Evolutionary conservation across 2,888 invertebrate species (phyloP), one percentile per base, ranked within the genome.

Genomic region (Tolmerus cingulatus): DNA sequence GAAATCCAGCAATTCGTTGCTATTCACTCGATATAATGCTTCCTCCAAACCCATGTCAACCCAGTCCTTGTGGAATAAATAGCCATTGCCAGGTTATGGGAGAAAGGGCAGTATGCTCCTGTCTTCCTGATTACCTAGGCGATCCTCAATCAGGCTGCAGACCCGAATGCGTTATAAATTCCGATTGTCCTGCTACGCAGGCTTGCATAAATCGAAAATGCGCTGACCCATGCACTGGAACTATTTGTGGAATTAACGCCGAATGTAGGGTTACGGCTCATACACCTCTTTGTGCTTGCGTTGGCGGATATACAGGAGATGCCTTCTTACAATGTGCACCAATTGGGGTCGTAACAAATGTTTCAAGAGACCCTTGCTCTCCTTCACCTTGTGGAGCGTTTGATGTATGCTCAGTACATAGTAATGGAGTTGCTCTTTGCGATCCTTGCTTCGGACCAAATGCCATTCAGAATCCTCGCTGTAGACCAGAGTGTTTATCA

Each of bases 91-190:
- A 95, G 91, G 94, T 96, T 88, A 92, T 95, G 82, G 94, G 94
- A 78, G 94, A 95, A 87, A 93, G 95, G 89, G 96, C 97, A 19
- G 94, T 96, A 34, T 97, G 97, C 91, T 95, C 95, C 0, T 97
- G 97, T 90, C 93, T 96, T 77, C 94, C 95, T 9, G 95, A 96
- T 88, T 97, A 96, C 91, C 92, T 95, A 87, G 97, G 97, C 12
- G 96, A 97, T 93, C 97, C 97, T 3, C 95, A 95, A 89, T 93
- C 94, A 85, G 96, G 96, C 89, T 97, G 95, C 91, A 94, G 94
- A 90, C 96, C 96, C 34, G 97, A 97, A 93, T 97, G 97, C 92
- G 94, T 95, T n/a, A 94, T 96, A 90, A 97, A 97, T 92, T 95
- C 97, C 0, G 97, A 97, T 90, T 97, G 97, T 92, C 93, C 95